Conservation (phyloP, 2,888 invertebrate species). For the Rutpela maculata region DNA sequence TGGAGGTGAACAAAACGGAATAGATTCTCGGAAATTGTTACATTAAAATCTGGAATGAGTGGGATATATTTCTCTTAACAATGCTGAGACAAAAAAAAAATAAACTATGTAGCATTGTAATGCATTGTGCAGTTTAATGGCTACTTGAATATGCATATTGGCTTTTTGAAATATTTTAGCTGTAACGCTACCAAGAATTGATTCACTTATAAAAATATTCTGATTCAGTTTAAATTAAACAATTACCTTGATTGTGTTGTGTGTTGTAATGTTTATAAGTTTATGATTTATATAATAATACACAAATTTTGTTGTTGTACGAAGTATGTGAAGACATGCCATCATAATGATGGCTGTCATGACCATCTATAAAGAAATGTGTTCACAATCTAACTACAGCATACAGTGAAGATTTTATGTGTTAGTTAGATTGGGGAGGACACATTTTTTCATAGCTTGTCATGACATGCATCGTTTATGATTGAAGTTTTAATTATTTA, state of each 20-base stretch:
- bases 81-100: not conserved
- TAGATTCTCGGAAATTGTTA: not conserved
- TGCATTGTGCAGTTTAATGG: constrained; percentile 8
- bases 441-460: too few species aligned
- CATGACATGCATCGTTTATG: too few species aligned
- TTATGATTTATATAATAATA: not conserved
- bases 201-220: not conserved
- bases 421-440: too few species aligned
- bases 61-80: constrained; percentile 15
- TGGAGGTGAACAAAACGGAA: not conserved
- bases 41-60: not conserved
- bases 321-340: too few species aligned
- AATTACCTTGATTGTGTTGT: not conserved
- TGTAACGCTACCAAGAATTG: constrained; percentile 19
- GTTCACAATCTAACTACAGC: too few species aligned
- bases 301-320: too few species aligned
- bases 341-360: too few species aligned
- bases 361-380: too few species aligned
- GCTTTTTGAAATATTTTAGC: constrained; percentile 21
- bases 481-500: too few species aligned
- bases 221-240: not conserved
- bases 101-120: not conserved
- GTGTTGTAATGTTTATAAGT: not conserved
- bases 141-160: constrained; percentile 9
- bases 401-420: too few species aligned